Percentiles rank a stretch among this genome's conserved stretches.
Evolutionary conservation across 2,888 invertebrate genomes (phyloP).

Genomic region (Melieria picta): DNA sequence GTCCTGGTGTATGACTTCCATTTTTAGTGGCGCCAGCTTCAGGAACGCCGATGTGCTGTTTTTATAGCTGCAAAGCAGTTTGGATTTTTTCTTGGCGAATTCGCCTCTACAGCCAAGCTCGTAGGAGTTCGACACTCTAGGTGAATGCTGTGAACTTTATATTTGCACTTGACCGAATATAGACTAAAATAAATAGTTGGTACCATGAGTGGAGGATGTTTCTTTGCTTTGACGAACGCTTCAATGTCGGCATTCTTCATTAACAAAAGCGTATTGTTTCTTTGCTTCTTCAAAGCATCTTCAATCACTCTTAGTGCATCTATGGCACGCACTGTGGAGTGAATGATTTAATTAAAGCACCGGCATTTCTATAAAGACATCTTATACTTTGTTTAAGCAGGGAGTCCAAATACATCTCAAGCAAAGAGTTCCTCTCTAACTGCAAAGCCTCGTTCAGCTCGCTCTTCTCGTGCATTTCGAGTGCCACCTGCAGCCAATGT

Average conservation of each 20-base stretch:
- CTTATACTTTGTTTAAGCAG: no score
- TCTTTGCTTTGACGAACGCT: slow-evolving; percentile 3
- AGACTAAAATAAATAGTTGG: neutral
- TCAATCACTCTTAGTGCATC: slow-evolving; percentile 49
- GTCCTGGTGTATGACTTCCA: slow-evolving; percentile 54
- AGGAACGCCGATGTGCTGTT: slow-evolving; percentile 53
- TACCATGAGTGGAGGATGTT: neutral
- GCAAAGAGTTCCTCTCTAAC: no score
- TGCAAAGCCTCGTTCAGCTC: slow-evolving; percentile 25
- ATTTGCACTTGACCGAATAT: neutral
- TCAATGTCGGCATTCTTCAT: slow-evolving; percentile 48
- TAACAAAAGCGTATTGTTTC: slow-evolving; percentile 45
- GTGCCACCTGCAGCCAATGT: slow-evolving; percentile 50
- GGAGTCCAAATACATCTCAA: no score
- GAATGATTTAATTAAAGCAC: neutral
- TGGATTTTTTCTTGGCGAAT: slow-evolving; percentile 39
- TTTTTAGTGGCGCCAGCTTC: slow-evolving; percentile 57
- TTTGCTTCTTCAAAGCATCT: slow-evolving; percentile 41
- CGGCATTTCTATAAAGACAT: neutral
- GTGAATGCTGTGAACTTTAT: slow-evolving; percentile 24
- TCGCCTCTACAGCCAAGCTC: slow-evolving; percentile 56
- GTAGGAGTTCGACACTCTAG: slow-evolving; percentile 27
- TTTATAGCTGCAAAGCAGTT: slow-evolving; percentile 55
- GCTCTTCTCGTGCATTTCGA: slow-evolving; percentile 35
- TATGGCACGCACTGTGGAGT: slow-evolving; percentile 36